These are phyloP conservation scores for Sylvietta virens DNA, from an alignment of 2,113 vertebrate genomes.

Conservation along the genomic window DNA sequence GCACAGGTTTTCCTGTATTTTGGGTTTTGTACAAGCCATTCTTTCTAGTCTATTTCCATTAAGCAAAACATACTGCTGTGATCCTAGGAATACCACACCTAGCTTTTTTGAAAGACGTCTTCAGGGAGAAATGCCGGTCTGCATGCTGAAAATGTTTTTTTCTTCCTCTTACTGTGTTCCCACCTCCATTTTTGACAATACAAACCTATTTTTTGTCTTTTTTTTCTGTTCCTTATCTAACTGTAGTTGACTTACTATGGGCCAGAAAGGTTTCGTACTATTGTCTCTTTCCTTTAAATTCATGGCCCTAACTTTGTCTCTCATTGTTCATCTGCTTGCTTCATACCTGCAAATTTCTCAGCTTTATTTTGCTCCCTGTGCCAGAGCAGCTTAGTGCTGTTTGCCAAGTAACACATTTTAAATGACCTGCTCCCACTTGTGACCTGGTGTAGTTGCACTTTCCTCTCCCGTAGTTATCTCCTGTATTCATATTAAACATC, in stretches of 20 bases:
- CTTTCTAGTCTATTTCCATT: not conserved
- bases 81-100: not conserved
- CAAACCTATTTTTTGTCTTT: not conserved
- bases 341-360: not conserved
- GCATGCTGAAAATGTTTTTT: not conserved
- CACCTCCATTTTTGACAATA: not conserved
- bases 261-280: not conserved
- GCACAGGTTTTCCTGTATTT: not conserved
- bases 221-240: not conserved
- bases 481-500: rapidly evolving
- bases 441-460: not conserved
- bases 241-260: not conserved
- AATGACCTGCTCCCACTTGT: not conserved
- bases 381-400: not conserved
- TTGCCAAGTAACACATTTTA: not conserved
- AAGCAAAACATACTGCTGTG: not conserved
- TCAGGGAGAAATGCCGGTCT: not conserved
- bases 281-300: not conserved
- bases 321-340: not conserved
- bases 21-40: not conserved
- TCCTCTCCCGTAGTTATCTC: not conserved
- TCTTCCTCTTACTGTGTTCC: not conserved
- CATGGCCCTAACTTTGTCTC: not conserved
- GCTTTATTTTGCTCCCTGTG: not conserved
- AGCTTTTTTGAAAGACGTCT: not conserved